These are phyloP conservation scores for Arvicola amphibius DNA, from an alignment of 2,797 vertebrate genomes.

Conservation along the genomic window DNA sequence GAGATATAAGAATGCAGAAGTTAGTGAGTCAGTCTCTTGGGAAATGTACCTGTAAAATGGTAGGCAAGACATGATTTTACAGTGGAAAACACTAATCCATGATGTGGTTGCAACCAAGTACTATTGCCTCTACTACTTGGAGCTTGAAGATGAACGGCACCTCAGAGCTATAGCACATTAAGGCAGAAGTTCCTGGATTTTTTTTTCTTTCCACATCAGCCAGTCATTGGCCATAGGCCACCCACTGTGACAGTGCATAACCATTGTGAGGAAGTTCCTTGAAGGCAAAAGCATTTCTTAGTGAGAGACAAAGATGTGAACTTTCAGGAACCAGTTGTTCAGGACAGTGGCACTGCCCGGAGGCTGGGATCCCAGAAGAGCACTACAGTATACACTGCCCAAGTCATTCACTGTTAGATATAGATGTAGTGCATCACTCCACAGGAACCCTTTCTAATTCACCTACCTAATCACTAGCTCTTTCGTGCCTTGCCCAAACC, in stretches of 20 bases:
- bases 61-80: neutral
- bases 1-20: neutral
- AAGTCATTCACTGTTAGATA: neutral
- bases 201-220: neutral
- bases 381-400: neutral
- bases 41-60: neutral
- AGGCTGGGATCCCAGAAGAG: neutral
- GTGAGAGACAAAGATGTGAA: neutral
- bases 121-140: neutral
- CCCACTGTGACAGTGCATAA: neutral
- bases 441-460: conserved; percentile 22
- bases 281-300: conserved; percentile 38
- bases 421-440: neutral
- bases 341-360: neutral
- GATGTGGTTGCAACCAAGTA: neutral
- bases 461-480: neutral
- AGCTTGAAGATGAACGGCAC: conserved; percentile 7
- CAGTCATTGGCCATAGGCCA: neutral
- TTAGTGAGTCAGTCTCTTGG: conserved; percentile 14
- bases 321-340: conserved; percentile 4
- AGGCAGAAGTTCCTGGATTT: neutral
- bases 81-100: neutral
- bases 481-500: neutral
- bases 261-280: neutral
- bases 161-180: conserved; percentile 10